Conservation (phyloP, 2,113 vertebrate genomes). For the Casuarius casuarius region DNA sequence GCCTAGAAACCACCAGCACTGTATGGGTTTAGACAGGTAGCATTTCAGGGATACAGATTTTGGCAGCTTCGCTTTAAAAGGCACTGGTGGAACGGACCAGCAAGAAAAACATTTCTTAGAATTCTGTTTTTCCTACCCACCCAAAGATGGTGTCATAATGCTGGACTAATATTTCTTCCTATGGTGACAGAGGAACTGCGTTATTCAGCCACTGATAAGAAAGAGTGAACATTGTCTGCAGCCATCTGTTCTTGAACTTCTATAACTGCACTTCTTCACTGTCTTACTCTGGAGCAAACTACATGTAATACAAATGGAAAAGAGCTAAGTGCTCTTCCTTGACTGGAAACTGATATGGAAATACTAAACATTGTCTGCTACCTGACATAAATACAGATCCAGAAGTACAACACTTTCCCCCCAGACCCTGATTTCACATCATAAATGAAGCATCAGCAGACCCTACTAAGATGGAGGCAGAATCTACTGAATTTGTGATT, state of each 20-base stretch:
- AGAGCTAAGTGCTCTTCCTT: not conserved
- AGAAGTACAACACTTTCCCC: not conserved
- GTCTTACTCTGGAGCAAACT: not conserved
- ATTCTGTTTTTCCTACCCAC: not conserved
- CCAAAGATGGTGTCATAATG: not conserved
- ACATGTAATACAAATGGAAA: not conserved
- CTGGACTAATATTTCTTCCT: not conserved
- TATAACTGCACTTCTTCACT: slow-evolving; percentile 8
- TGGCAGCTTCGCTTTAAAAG: not conserved
- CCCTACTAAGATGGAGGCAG: slow-evolving; percentile 18
- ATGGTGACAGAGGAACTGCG: not conserved
- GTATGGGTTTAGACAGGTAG: not conserved
- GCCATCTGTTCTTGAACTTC: slow-evolving; percentile 42
- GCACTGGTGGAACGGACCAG: not conserved
- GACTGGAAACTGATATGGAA: not conserved
- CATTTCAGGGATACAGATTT: not conserved
- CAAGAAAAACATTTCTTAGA: slow-evolving; percentile 13
- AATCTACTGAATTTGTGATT: slow-evolving; percentile 52
- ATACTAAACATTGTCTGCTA: not conserved
- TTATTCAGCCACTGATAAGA: not conserved
- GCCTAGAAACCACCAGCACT: not conserved
- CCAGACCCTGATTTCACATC: not conserved
- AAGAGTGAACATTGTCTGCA: not conserved
- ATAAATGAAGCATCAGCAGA: slow-evolving; percentile 55
- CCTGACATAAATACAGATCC: slow-evolving; percentile 9